These are phyloP conservation scores for Pristionchus maxplancki DNA, from an alignment of 2,888 invertebrate species.

Conservation along the genomic window DNA sequence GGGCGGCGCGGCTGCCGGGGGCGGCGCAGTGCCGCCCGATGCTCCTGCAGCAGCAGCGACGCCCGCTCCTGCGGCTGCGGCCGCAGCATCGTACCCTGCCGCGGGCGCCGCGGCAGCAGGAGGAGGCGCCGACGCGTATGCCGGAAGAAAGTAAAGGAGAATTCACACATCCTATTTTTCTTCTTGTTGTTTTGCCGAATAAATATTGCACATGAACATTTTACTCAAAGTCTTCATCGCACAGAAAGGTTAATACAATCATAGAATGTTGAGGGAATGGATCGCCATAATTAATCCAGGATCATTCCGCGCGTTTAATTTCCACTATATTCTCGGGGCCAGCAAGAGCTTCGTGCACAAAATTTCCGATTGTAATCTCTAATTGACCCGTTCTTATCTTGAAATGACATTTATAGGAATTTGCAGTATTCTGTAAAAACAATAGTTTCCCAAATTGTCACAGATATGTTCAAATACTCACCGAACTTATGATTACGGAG, in stretches of 20 bases:
- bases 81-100: background rate
- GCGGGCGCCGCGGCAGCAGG: background rate
- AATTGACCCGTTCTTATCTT: background rate
- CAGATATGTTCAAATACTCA: too few species aligned
- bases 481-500: background rate
- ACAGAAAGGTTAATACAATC: too few species aligned
- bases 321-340: background rate
- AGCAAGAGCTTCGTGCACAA: background rate
- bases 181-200: background rate
- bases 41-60: background rate
- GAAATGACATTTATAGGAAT: too few species aligned
- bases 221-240: too few species aligned
- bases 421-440: too few species aligned
- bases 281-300: too few species aligned
- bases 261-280: too few species aligned
- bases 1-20: background rate
- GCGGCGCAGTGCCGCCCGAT: background rate
- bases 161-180: background rate
- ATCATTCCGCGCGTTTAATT: too few species aligned
- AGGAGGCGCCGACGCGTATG: background rate
- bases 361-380: background rate
- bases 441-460: too few species aligned
- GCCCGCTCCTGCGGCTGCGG: background rate
- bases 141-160: background rate
- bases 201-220: background rate